Base-by-base conservation (phyloP, 2,113 vertebrate species). In the Cryptotis parvus region DNA sequence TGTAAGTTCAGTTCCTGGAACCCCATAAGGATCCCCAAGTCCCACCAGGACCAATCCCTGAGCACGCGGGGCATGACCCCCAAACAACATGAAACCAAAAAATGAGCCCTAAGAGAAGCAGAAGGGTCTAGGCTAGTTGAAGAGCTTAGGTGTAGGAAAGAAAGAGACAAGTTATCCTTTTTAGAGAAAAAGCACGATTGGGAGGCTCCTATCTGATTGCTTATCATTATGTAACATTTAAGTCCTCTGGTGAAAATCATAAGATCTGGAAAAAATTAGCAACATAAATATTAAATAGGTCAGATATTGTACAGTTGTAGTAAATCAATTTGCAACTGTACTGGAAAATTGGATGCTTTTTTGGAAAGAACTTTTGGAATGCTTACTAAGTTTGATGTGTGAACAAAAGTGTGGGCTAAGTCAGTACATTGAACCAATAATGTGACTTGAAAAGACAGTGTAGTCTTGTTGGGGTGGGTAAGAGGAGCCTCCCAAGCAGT, bases 221-320 rank as follows among this genome's bases (percentile, higher is more conserved):
- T 37, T 74, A 24, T 43, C 33, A 73, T 73, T 69, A 9, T 77
- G 9, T 82, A 68, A 49, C 12, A 75, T 87, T 35, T 90, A 94
- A 74, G 39, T 11, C 27, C 15, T 31, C 5, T 84, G 26, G 31
- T 37, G 33, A 84, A 86, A 94, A 76, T 65, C 61, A 33, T 87
- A 33, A 84, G 69, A 80, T 66, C n/a, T 96, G 35, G 72, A 75
- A 16, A 81, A 79, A 79, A 70, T 91, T 61, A 92, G 41, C 73
- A 24, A 75, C 90, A 18, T 41, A 52, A 82, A 72, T 45, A 84
- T 29, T 39, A 91, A 35, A 65, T 95, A 76, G 55, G 41, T 69
- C 45, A 49, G 9, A 49, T 49, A 49, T 49, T 49, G 39, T 68
- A 91, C n/a, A n/a, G n/a, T 78, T 66, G 33, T 10, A 74, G 15